These are phyloP conservation scores for Saxidomus purpurata DNA, from an alignment of 1,140 invertebrate species.

Conservation along the genomic window DNA sequence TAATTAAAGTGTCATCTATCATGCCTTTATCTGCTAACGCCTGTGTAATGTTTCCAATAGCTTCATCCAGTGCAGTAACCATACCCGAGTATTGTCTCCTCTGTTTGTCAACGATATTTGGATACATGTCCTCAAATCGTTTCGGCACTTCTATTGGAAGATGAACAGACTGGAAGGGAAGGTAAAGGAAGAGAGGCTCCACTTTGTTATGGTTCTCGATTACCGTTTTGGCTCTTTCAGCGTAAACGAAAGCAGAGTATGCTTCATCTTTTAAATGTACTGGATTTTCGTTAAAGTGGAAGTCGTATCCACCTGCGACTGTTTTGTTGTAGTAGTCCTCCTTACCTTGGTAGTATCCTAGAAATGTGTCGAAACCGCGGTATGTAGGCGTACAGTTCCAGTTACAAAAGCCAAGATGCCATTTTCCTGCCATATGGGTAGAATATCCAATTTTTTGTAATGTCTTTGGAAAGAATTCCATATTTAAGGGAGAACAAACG, in stretches of 20 bases:
- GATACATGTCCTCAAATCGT: constrained; percentile 62
- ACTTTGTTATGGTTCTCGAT: constrained; percentile 71
- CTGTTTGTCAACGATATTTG: constrained; percentile 63
- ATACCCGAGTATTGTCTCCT: constrained; percentile 78
- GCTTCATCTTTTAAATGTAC: background rate
- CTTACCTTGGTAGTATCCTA: constrained; percentile 86
- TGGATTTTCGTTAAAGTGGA: constrained; percentile 58
- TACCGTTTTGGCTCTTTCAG: constrained; percentile 70
- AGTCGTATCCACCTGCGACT: constrained; percentile 57
- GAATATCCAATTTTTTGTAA: constrained; percentile 71
- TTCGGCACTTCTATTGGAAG: constrained; percentile 77
- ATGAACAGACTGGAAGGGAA: constrained; percentile 84
- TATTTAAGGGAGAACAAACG: constrained; percentile 54
- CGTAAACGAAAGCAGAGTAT: constrained; percentile 70
- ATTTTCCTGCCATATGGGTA: constrained; percentile 78
- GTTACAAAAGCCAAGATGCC: constrained; percentile 87
- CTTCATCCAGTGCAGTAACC: constrained; percentile 86
- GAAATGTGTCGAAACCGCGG: constrained; percentile 87
- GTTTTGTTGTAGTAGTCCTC: constrained; percentile 82
- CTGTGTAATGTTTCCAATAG: constrained; percentile 85
- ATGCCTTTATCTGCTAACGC: constrained; percentile 85
- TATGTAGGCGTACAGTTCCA: constrained; percentile 85
- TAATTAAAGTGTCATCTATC: constrained; percentile 86
- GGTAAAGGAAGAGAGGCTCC: constrained; percentile 81
- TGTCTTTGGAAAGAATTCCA: constrained; percentile 68